Conservation (phyloP, 2,113 vertebrate genomes). For the Eclectus roratus region DNA sequence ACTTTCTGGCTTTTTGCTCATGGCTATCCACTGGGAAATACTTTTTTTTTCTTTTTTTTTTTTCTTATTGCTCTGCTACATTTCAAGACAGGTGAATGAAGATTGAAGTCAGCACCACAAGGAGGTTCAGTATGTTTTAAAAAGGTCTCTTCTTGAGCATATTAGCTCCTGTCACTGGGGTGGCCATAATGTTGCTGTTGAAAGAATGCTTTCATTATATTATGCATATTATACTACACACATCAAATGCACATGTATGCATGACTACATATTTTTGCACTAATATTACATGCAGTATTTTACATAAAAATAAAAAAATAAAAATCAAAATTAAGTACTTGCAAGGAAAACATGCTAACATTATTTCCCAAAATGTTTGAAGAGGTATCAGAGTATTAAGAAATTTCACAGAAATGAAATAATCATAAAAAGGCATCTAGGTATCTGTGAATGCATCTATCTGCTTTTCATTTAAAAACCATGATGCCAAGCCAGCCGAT, state of each 20-base stretch:
- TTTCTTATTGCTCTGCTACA: neutral
- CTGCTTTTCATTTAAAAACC: neutral
- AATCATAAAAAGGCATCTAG: neutral
- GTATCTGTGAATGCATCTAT: neutral
- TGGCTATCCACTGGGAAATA: neutral
- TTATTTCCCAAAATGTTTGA: neutral
- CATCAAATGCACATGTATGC: neutral
- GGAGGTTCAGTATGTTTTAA: neutral
- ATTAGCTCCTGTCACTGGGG: neutral
- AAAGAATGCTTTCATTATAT: neutral
- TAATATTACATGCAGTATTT: neutral
- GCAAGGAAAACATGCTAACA: neutral
- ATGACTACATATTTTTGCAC: rapidly evolving
- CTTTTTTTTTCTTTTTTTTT: neutral
- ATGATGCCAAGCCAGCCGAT: neutral
- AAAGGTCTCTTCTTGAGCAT: neutral
- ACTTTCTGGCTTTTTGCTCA: neutral
- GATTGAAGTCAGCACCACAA: neutral
- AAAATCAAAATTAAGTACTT: neutral
- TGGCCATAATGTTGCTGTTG: neutral
- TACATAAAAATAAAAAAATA: neutral
- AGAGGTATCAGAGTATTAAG: neutral
- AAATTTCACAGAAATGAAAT: neutral
- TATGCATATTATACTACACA: neutral
- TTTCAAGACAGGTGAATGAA: slow-evolving; percentile 8